Conservation (phyloP, 2,888 invertebrate species). For the Cheilosia variabilis region DNA sequence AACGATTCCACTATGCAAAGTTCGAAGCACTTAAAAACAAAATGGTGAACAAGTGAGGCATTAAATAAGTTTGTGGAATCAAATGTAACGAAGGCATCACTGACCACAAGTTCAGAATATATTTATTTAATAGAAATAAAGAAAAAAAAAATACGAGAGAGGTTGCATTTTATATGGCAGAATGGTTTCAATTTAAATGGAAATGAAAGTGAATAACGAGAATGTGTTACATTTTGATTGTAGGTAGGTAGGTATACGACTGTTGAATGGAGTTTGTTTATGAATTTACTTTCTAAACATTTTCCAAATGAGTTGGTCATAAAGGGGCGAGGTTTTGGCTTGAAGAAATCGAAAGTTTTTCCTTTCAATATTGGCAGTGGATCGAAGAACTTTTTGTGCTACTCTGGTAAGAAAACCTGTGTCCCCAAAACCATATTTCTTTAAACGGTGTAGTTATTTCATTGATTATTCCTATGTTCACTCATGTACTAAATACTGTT, state of each 20-base stretch:
- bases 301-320: not conserved
- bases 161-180: slow-evolving; percentile 22
- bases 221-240: slow-evolving; percentile 9
- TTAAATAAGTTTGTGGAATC: slow-evolving; percentile 22
- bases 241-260: no score
- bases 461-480: no score
- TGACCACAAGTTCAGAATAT: slow-evolving; percentile 29
- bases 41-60: slow-evolving; percentile 13
- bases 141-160: not conserved
- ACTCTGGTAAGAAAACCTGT: no score
- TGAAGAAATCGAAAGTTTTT: not conserved
- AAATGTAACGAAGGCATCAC: slow-evolving; percentile 5
- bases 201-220: slow-evolving; percentile 20
- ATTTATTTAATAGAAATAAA: not conserved
- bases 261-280: not conserved
- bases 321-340: not conserved
- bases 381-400: no score
- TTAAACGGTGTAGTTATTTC: no score
- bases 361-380: no score
- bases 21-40: not conserved
- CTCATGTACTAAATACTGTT: no score
- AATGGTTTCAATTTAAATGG: slow-evolving; percentile 14
- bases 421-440: no score
- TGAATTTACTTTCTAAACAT: not conserved
- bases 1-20: not conserved